Percentiles rank a stretch among this genome's conserved stretches.
Conservation (phyloP, 2,797 vertebrate species). For the Cuniculus paca region DNA sequence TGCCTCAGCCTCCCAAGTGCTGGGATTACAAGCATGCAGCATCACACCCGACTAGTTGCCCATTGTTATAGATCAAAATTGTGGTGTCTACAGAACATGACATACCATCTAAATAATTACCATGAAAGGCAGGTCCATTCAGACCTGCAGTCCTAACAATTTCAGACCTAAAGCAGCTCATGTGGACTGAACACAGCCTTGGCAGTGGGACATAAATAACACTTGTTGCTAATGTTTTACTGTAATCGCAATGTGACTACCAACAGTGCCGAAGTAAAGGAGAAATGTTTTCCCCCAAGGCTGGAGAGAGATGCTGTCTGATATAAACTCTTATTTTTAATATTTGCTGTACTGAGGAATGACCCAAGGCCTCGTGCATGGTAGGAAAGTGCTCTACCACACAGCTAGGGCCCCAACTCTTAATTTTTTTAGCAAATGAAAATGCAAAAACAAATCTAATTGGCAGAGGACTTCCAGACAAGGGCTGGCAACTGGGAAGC, state of each 20-base stretch:
- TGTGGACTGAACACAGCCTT: not conserved
- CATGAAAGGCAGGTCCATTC: accelerated
- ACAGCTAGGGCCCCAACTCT: not conserved
- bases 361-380: not conserved
- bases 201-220: too few relatives aligned
- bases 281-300: not conserved
- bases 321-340: not conserved
- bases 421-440: not conserved
- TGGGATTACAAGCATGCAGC: not conserved
- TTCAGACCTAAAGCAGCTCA: not conserved
- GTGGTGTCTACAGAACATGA: not conserved
- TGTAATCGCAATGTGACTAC: accelerated
- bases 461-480: not conserved
- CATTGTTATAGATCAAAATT: not conserved
- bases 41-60: not conserved
- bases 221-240: not conserved
- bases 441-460: not conserved
- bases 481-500: not conserved
- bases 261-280: too few relatives aligned
- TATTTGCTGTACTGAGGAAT: too few relatives aligned
- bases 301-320: not conserved
- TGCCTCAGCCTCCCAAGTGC: not conserved
- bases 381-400: not conserved
- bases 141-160: accelerated
- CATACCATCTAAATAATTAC: not conserved